Percentiles rank a stretch among this genome's conserved stretches.
These are phyloP conservation scores for Psilanteris sp. DNA, from an alignment of 1,140 invertebrate species.

Conservation along the genomic window DNA sequence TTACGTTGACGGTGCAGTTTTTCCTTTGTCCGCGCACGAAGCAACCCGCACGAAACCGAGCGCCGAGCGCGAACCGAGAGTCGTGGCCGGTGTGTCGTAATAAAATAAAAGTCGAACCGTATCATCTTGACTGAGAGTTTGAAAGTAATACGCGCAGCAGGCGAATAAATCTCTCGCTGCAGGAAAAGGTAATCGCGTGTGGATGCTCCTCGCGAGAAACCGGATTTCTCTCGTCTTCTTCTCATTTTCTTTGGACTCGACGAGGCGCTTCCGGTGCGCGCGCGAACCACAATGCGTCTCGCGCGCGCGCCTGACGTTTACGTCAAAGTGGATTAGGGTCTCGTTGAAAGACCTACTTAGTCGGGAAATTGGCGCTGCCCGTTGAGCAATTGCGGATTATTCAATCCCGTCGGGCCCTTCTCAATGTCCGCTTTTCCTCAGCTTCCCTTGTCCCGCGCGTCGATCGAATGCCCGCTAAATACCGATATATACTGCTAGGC, in stretches of 20 bases:
- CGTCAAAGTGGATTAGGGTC: conserved; percentile 71
- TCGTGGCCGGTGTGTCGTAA: conserved; percentile 15
- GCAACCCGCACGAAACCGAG: not conserved
- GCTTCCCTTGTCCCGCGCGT: not conserved
- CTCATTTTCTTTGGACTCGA: conserved; percentile 49
- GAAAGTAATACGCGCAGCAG: conserved; percentile 56
- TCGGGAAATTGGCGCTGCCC: conserved; percentile 60
- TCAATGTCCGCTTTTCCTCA: conserved; percentile 12
- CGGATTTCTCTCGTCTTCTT: conserved; percentile 60
- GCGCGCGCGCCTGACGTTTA: conserved; percentile 52
- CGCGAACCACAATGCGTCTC: conserved; percentile 36
- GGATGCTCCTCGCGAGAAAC: conserved; percentile 62
- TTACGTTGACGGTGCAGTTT: too few species aligned
- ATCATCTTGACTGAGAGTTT: conserved; percentile 39
- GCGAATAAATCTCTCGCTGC: conserved; percentile 54
- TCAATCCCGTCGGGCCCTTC: conserved; percentile 29
- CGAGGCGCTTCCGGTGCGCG: conserved; percentile 58
- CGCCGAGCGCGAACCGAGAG: conserved; percentile 11
- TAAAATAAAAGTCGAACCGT: conserved; percentile 45
- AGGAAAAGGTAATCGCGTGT: conserved; percentile 63
- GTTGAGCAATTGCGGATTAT: conserved; percentile 71
- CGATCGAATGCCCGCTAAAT: too few species aligned
- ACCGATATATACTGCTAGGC: too few species aligned
- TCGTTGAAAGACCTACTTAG: conserved; percentile 62
- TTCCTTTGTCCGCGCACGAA: too few species aligned